Base-by-base conservation (phyloP, 2,113 vertebrate species). In the Lasiurus borealis region DNA sequence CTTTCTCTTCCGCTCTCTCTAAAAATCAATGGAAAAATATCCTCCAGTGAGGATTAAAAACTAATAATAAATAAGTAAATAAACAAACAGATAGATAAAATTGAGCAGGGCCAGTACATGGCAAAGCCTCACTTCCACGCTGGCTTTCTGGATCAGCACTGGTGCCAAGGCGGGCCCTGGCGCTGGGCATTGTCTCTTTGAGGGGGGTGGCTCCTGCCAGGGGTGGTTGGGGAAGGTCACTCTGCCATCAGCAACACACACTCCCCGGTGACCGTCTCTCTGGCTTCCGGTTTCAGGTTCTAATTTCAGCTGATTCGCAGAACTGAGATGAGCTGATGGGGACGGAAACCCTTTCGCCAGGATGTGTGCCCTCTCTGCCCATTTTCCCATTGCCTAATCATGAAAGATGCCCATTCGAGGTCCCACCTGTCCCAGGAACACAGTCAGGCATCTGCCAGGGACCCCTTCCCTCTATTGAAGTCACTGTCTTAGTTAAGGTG, bases 221-320 rank as follows among this genome's bases (percentile, higher is more conserved):
- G 64, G 12, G 15, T 48, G 18, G 25, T 2, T 0, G 1, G 52
- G 68, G 50, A 73, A 75, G 25, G 18, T 11, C 54, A 52, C 13
- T 40, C 21, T 21, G 5, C 2, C 3, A 16, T 57, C 23, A 16
- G 85, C 34, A 66, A 12, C 29, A 15, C 57, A 68, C 31, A 3
- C 13, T 52, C 44, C 21, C 44, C 34, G 12, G 18, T 8, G 25
- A 52, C 34, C 54, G 40, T 94, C 88, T 88, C 48, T 1, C 40
- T 72, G 27, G 77, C 54, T 52, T 92, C 34, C 27, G 66, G 25
- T 69, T 96, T 95, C 66, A 27, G 54, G n/a, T 57, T 75, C n/a
- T 57, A 29, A 71, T 81, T 19, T 81, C 36, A n/a, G 31, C 36
- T 54, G n/a, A 90, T n/a, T 46, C 88, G 13, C 15, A 81, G 44